Conservation (phyloP, 1,140 invertebrate genomes). For the Zaprionus africanus region DNA sequence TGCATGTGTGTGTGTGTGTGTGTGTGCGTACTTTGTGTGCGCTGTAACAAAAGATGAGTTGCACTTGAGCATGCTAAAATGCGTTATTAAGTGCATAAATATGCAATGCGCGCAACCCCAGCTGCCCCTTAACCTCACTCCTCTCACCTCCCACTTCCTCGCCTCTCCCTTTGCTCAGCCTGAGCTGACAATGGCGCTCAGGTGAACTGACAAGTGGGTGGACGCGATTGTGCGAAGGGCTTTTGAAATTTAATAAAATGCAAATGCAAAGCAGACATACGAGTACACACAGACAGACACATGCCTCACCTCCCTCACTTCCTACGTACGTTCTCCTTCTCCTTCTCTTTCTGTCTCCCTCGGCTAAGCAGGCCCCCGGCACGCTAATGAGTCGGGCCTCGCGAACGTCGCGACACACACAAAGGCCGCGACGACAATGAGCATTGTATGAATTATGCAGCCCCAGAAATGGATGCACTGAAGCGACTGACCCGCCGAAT, state of each 20-base stretch:
- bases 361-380: background rate
- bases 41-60: slow-evolving; percentile 79
- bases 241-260: slow-evolving; percentile 83
- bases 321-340: background rate
- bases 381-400: slow-evolving; percentile 76
- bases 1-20: background rate
- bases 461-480: slow-evolving; percentile 57
- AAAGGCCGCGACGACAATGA: slow-evolving; percentile 50
- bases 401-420: slow-evolving; percentile 33
- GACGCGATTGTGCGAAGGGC: slow-evolving; percentile 57
- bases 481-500: slow-evolving; percentile 55
- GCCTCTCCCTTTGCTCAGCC: background rate
- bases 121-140: background rate
- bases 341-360: background rate
- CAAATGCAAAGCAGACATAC: slow-evolving; percentile 74
- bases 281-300: slow-evolving; percentile 36
- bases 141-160: background rate
- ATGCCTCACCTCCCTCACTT: background rate
- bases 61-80: slow-evolving; percentile 82
- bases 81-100: slow-evolving; percentile 83
- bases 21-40: slow-evolving; percentile 6
- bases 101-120: slow-evolving; percentile 64
- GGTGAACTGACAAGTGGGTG: slow-evolving; percentile 53
- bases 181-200: slow-evolving; percentile 59
- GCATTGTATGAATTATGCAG: slow-evolving; percentile 69